Base-by-base conservation (phyloP, 2,888 invertebrate genomes). In the Trissolcus brochymenae region DNA sequence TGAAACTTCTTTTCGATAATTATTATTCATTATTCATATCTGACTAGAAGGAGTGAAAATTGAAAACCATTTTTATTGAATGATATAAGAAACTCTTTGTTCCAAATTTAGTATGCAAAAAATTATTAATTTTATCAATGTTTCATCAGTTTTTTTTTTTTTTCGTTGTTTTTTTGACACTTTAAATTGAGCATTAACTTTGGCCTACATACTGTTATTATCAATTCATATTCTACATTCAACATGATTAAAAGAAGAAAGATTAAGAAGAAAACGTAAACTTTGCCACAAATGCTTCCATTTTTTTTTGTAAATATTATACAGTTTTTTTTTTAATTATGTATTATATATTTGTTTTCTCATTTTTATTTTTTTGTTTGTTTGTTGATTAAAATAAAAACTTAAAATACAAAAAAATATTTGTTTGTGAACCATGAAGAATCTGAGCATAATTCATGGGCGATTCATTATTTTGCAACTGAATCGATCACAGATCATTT, bases 381-480 rank as follows among this genome's bases (percentile, higher is more conserved):
- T n/a, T 43, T 14, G 3, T 43, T n/a, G 16, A 49, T 49, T 16
- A 16, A 49, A 49, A 43, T 4, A 43, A 43, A 43, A n/a, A 4
- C 4, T 43, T n/a, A 46, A 46, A 6, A 14, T 4, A 1, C 1
- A 16, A 16, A n/a, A 46, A 46, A 14, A 14, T 46, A 0, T 46
- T 46, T 14, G 4, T 14, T 16, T 1, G 1, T 46, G n/a, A 46
- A 46, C n/a, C 16, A 16, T 11, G 46, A 46, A 1, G 7, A 46
- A 4, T 46, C 14, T 16, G 14, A 16, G 46, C 6, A 16, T 16
- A 14, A 21, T 51, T 13, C 9, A 7, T 13, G 11, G 19, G 19
- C 51, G 51, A 79, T 82, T 86, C 84, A 85, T 80, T 82, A 11
- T 9, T 79, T 51, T 41, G 43, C 54, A 46, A 64, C 51, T 21